Evolutionary conservation across 35 echinoderm and acorn worm species (phyloP).

Genomic region (Amphiura filiformis): DNA sequence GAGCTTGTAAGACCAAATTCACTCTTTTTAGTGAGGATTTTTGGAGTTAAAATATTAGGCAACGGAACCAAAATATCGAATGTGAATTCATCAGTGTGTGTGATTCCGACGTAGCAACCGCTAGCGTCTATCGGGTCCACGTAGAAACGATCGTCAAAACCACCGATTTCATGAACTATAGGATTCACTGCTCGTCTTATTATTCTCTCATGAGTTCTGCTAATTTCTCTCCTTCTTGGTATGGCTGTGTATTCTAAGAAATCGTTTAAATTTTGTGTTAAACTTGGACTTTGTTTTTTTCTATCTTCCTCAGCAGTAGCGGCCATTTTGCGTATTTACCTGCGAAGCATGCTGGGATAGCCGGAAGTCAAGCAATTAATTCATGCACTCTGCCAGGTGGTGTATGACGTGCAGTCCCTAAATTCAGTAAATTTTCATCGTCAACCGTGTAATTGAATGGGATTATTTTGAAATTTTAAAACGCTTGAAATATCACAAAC

Average conservation of each 20-base stretch:
- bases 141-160: constrained; percentile 58
- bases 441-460: too few relatives aligned
- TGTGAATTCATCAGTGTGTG: background rate
- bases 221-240: constrained; percentile 10
- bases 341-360: background rate
- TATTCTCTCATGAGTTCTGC: background rate
- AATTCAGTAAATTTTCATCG: too few relatives aligned
- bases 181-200: constrained; percentile 21
- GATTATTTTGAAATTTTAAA: too few relatives aligned
- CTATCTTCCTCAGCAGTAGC: background rate
- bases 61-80: constrained; percentile 49
- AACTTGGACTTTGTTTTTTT: constrained; percentile 11
- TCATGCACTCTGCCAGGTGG: too few relatives aligned
- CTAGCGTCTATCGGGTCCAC: background rate
- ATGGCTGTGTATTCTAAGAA: background rate
- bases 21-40: background rate
- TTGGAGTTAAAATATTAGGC: constrained; percentile 26
- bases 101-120: constrained; percentile 30
- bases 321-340: background rate
- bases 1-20: background rate
- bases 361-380: background rate
- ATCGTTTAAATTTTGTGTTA: constrained; percentile 29
- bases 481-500: too few relatives aligned
- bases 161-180: constrained; percentile 25
- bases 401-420: too few relatives aligned